Base-by-base conservation (phyloP, 2,113 vertebrate species). In the Pyxicephalus adspersus region DNA sequence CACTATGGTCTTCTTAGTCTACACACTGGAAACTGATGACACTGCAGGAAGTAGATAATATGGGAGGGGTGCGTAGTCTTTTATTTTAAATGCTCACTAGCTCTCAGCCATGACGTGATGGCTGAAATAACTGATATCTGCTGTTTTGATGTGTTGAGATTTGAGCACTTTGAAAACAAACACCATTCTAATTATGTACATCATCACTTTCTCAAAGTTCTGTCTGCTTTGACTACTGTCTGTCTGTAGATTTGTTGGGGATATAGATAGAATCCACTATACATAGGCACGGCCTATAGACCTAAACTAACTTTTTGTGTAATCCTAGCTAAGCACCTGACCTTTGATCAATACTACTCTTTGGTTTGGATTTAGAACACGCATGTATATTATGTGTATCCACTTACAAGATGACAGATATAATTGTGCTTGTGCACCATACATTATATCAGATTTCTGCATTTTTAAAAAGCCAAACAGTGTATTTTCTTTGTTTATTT, bases 31-130 rank as follows among this genome's bases (percentile, higher is more conserved):
- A 65, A 31, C 11, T 64, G 78, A 81, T 63, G 58, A 63, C 57
- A 54, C 38, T 13, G n/a, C 79, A 73, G 79, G 79, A 80, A 64
- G 68, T 74, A 55, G 78, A 81, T 81, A 73, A 26, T 54, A 23
- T 50, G 25, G 78, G 78, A 60, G 55, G 51, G 31, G 57, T 51
- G 9, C 22, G 20, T 15, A 20, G 3, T 19, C 18, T 28, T 8
- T 70, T 55, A 34, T 29, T 55, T 34, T 29, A 34, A n/a, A 55
- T 31, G 54, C 16, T 63, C 28, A 9, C n/a, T 15, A 31, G 22
- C 6, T 34, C 4, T 54, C 66, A 63, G 58, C 64, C 57, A 80
- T 80, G 52, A 66, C 50, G 67, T 72, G 55, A 80, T 52, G 23
- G 52, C 57, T 72, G 31, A 9, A 3, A 74, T 38, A 2, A 23